Evolutionary conservation across 2,888 invertebrate genomes (phyloP).

Genomic region (Acholoe squamosa): DNA sequence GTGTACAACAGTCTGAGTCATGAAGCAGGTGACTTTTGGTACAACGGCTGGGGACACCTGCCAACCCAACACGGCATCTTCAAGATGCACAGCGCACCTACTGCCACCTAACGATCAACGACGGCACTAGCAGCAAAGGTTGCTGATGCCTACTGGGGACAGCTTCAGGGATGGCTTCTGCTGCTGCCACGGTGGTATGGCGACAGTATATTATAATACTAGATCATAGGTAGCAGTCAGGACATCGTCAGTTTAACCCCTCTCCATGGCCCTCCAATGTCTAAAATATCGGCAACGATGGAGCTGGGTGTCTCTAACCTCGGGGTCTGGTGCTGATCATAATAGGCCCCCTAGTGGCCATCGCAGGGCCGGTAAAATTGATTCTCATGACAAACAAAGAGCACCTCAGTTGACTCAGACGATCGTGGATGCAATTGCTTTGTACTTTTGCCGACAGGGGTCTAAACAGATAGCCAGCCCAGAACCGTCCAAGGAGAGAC

Average conservation of each 20-base stretch:
- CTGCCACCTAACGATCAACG: constrained; percentile 34
- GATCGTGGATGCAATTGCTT: not conserved
- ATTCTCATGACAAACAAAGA: constrained; percentile 48
- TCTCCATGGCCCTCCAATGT: not conserved
- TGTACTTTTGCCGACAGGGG: constrained; percentile 30
- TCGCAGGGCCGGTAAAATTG: not conserved
- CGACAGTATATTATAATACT: not conserved
- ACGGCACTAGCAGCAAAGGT: not conserved
- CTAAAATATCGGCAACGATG: not conserved
- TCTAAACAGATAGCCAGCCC: not conserved
- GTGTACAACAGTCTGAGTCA: too few relatives aligned
- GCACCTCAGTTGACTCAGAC: not conserved
- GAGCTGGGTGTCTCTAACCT: not conserved
- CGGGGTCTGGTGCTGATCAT: not conserved
- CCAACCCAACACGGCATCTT: not conserved
- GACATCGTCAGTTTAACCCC: not conserved
- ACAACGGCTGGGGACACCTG: constrained; percentile 42
- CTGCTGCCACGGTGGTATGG: not conserved
- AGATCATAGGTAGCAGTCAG: not conserved
- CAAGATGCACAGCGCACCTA: not conserved
- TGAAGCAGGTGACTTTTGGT: too few relatives aligned
- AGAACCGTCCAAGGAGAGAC: not conserved
- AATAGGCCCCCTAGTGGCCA: not conserved
- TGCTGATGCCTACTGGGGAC: too few relatives aligned
- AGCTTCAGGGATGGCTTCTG: too few relatives aligned